Base-by-base conservation (phyloP, 2,113 vertebrate species). In the Equus quagga region DNA sequence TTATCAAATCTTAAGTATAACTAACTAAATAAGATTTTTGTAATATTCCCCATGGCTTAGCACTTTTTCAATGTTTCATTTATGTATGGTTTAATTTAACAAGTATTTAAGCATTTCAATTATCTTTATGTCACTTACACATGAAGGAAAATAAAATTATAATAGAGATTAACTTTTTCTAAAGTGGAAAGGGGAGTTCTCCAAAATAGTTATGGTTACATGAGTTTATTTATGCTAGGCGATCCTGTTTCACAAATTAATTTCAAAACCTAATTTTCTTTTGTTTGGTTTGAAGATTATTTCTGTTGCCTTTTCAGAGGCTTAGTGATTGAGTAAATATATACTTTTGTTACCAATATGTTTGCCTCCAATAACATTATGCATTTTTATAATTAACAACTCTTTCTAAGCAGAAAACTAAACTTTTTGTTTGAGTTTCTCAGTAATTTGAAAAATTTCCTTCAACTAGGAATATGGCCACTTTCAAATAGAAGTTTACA, bases 261-360 rank as follows among this genome's bases (percentile, higher is more conserved):
- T 78, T 70, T 82, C 26, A 82, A 91, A 95, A 72, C 44, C 21
- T 85, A 75, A 62, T 93, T 93, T 93, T 64, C 26, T 84, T 51
- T 96, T 81, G 5, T 80, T 80, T 82, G 46, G 41, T 46, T 82
- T 80, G 3, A 64, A 89, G 14, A 56, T 81, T 81, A 46, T 81
- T 54, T 23, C 28, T 96, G 31, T 75, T 7, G 28, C 72, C 19
- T 84, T 84, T 93, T 67, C 44, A 84, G 41, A 62, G 21, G 6
- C 4, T 78, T 84, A 26, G 24, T 79, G 26, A 96, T 19, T 86
- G 9, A 33, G 78, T 51, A 76, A 51, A 64, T 84, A 46, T 23
- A 23, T 51, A 8, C 1, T 46, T 81, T 65, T 69, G 58, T 70
- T 64, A n/a, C 12, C 8, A 83, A 51, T 79, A 36, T 81, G 21